A percentile compares a stretch with the other conserved stretches of the same genome.
These are phyloP conservation scores for Halcyon senegalensis DNA, from an alignment of 2,113 vertebrate genomes.

Conservation along the genomic window DNA sequence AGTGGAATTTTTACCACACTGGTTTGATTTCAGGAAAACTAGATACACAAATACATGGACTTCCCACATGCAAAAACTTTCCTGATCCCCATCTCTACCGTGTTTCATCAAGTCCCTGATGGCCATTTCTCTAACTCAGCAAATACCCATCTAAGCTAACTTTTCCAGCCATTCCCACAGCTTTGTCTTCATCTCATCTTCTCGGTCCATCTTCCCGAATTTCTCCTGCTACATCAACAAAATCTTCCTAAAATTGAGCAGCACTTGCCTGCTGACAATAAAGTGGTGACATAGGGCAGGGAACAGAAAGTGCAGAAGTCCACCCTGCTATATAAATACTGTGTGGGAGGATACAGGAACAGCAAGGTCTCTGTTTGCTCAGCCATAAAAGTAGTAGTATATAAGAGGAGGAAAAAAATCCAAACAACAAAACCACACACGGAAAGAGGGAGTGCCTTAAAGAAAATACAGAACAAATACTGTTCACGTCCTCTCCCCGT, in stretches of 20 bases:
- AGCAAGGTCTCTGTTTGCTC: constrained; percentile 2
- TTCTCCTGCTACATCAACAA: not conserved
- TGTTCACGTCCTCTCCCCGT: not conserved
- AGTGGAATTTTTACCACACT: not conserved
- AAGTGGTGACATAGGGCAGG: not conserved
- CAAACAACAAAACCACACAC: not conserved
- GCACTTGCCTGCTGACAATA: not conserved
- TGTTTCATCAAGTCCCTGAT: not conserved
- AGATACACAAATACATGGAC: not conserved
- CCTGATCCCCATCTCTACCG: not conserved
- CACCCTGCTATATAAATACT: not conserved
- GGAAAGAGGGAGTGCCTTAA: not conserved
- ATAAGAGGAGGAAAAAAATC: not conserved
- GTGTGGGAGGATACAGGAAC: not conserved
- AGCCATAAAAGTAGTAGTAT: not conserved
- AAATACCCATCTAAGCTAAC: not conserved
- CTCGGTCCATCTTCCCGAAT: not conserved
- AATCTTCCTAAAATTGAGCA: not conserved
- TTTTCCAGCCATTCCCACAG: not conserved
- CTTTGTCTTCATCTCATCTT: not conserved
- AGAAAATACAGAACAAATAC: not conserved
- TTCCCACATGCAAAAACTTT: not conserved
- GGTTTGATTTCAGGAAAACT: not conserved
- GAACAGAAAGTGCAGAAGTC: not conserved
- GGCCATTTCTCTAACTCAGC: not conserved